Evolutionary conservation across 1,140 invertebrate species (phyloP).

Genomic region (Bombus difficillimus): DNA sequence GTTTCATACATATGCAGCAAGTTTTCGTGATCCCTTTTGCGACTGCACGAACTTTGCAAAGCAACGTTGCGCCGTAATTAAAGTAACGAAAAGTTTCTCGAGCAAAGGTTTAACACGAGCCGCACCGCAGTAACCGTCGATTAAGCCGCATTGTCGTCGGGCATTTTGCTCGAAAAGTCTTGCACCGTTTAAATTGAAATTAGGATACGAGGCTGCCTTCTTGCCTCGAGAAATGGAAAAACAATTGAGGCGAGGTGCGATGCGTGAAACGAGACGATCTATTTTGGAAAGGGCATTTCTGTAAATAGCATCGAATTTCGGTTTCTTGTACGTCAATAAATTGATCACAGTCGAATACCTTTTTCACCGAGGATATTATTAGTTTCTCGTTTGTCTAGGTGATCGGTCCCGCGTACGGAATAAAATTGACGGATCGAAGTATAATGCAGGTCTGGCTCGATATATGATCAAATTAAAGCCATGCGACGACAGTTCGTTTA

Average conservation of each 20-base stretch:
- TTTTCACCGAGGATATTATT: no score
- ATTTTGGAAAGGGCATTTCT: background rate
- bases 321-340: constrained; percentile 10
- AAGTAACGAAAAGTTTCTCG: constrained; percentile 47
- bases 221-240: constrained; percentile 22
- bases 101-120: constrained; percentile 28
- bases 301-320: constrained; percentile 20
- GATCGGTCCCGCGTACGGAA: background rate
- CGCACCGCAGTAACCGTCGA: constrained; percentile 55
- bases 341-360: background rate
- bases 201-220: background rate
- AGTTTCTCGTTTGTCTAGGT: background rate
- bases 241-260: constrained; percentile 36
- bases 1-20: constrained; percentile 20
- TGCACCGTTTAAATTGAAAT: background rate
- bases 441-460: constrained; percentile 17
- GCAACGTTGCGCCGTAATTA: constrained; percentile 51
- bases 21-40: constrained; percentile 47
- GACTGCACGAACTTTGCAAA: constrained; percentile 34
- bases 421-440: constrained; percentile 3
- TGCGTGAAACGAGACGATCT: constrained; percentile 12
- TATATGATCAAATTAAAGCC: constrained; percentile 17
- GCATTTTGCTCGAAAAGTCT: background rate
- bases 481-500: constrained; percentile 29
- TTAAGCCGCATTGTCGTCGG: constrained; percentile 20